phyloP scores from a whole-genome alignment of 1,140 invertebrate genomes.

The Callitettix versicolor region DNA sequence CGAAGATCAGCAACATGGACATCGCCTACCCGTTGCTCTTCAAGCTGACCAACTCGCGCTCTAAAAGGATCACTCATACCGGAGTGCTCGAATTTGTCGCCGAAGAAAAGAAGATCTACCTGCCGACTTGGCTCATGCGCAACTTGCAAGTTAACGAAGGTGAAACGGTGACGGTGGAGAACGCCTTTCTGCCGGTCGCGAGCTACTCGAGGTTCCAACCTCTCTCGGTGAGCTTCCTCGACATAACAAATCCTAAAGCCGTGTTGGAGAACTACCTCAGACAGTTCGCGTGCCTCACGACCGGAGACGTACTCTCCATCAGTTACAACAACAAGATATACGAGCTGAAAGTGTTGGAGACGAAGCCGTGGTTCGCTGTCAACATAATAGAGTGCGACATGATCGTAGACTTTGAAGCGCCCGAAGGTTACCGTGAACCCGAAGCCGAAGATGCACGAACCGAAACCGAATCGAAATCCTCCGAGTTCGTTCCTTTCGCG shows the following conservation, averaged over 20 bases:
- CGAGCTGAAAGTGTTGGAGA: slow-evolving; percentile 2
- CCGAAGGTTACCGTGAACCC: not conserved
- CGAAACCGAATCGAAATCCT: not conserved
- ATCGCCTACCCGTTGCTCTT: not conserved
- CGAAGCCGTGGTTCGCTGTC: not conserved
- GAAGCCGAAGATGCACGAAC: not conserved
- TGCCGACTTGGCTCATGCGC: not conserved
- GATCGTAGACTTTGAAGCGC: not conserved
- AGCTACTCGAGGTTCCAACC: not conserved
- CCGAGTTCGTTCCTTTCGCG: not conserved
- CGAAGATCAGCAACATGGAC: not conserved
- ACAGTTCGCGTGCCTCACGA: slow-evolving; percentile 2
- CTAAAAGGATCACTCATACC: not conserved
- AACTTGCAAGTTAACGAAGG: not conserved
- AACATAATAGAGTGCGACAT: slow-evolving; percentile 4
- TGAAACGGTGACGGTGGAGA: not conserved
- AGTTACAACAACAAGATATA: slow-evolving; percentile 2
- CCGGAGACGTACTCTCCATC: not conserved
- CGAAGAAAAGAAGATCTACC: not conserved
- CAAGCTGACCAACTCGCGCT: not conserved
- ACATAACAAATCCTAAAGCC: not conserved
- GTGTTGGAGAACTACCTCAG: slow-evolving; percentile 3
- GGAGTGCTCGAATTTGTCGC: slow-evolving; percentile 5
- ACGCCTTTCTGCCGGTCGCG: not conserved
- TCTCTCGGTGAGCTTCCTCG: not conserved